Evolutionary conservation across 2,797 vertebrate species (phyloP), one percentile per base, ranked within the genome.

Genomic region (Cephalopachus bancanus): DNA sequence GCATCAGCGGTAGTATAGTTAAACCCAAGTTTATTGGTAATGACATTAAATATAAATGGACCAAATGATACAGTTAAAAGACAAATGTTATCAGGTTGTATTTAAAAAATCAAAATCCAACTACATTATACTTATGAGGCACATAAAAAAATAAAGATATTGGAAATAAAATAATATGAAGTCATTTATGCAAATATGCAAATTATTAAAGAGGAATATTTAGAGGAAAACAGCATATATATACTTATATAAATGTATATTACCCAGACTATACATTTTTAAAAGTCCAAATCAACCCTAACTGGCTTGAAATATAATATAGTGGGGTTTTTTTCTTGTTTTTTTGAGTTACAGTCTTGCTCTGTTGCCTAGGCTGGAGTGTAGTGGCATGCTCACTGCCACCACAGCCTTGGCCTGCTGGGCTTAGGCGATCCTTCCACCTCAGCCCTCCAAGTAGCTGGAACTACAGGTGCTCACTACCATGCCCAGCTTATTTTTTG

Each of bases 51-150:
- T 91, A 55, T 91, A 83, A 93, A 59, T 83, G 16, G 69, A 93
- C 22, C 93, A 93, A 49, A 86, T 69, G n/a, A 33, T 89, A 91
- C 60, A 57, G 19, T 55, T 78, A 71, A 93, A 93, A 79, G 62
- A 83, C 12, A 79, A 69, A 83, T 33, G 79, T 62, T 78, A 22
- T 83, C 14, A 65, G n/a, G n/a, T 2, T 93, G 5, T 71, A n/a
- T 74, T 69, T 57, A 14, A 89, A 76, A 95, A 88, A 91, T 79
- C 57, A 59, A 83, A 96, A 84, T 74, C 20, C 28, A 44, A 59
- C 33, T 49, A 19, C 49, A 74, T 88, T 75, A 59, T 72, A 24
- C 64, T 71, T 71, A 55, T 4, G 53, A 57, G 22, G 67, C 7
- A 55, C 28, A 26, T 78, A 92, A 89, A 94, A 65, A 83, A 28